Percentiles rank a stretch among this genome's conserved stretches.
phyloP scores from a whole-genome alignment of 2,113 vertebrate genomes.

The Xenopus borealis region DNA sequence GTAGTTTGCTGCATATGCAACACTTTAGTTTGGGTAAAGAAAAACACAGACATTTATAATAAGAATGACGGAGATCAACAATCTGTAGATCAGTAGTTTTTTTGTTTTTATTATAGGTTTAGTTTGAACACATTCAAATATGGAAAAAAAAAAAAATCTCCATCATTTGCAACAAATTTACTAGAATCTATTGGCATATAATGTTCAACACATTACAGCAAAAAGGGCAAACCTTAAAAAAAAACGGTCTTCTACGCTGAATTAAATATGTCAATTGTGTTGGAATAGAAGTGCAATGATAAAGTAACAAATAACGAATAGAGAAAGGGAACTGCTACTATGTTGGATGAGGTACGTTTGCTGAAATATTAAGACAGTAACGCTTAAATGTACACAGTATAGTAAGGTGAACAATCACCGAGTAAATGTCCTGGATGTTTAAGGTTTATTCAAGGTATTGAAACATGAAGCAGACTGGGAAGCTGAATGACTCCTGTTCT shows the following conservation, averaged over 20 bases:
- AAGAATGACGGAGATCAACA: slow-evolving; percentile 68
- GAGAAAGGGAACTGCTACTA: slow-evolving; percentile 64
- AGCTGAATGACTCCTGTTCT: slow-evolving; percentile 74
- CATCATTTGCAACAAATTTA: slow-evolving; percentile 75
- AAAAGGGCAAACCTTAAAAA: slow-evolving; percentile 79
- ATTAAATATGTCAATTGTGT: slow-evolving; percentile 72
- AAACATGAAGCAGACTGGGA: slow-evolving; percentile 63
- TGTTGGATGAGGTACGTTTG: slow-evolving; percentile 62
- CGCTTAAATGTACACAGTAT: slow-evolving; percentile 66
- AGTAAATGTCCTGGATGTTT: slow-evolving; percentile 65
- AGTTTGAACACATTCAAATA: slow-evolving; percentile 92
- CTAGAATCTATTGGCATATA: slow-evolving; percentile 81
- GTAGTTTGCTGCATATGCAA: no score
- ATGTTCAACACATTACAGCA: slow-evolving; percentile 84
- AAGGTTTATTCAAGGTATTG: slow-evolving; percentile 57
- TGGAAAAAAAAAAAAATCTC: slow-evolving; percentile 71
- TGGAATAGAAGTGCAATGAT: slow-evolving; percentile 71
- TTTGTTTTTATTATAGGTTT: slow-evolving; percentile 85
- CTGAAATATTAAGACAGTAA: slow-evolving; percentile 53
- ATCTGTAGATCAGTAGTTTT: slow-evolving; percentile 98
- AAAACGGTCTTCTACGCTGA: slow-evolving; percentile 74
- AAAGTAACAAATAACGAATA: slow-evolving; percentile 62
- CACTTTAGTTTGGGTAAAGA: no score
- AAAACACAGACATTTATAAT: no score
- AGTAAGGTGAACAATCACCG: slow-evolving; percentile 67